phyloP scores from a whole-genome alignment of 2,797 vertebrate genomes.

The Potorous gilbertii region DNA sequence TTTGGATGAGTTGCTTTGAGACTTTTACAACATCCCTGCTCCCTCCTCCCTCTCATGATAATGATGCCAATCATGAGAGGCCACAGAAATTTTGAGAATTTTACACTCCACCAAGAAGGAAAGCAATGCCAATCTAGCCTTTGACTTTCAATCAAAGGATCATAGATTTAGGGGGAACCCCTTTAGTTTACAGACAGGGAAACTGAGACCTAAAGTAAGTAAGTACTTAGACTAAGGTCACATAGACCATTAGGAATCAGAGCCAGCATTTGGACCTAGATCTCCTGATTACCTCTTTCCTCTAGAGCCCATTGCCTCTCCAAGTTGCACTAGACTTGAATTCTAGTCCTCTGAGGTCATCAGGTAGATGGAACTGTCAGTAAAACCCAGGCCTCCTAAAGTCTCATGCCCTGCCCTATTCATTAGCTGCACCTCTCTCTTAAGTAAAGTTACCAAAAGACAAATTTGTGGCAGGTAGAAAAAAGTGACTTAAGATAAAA shows the following conservation, averaged over 20 bases:
- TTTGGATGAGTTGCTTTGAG: neutral
- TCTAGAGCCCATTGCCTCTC: rapidly evolving
- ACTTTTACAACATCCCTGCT: neutral
- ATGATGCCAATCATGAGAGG: neutral
- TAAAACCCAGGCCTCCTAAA: neutral
- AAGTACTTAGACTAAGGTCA: neutral
- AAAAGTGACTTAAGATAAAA: neutral
- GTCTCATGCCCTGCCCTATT: neutral
- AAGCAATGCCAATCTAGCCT: neutral
- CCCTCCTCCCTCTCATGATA: neutral
- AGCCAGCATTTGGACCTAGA: neutral
- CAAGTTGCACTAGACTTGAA: neutral
- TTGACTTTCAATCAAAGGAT: neutral
- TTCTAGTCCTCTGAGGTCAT: neutral
- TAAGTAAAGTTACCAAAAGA: neutral
- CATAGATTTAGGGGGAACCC: neutral
- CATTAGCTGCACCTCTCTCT: neutral
- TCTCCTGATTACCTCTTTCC: neutral
- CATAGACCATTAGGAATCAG: neutral
- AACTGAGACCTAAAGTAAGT: neutral
- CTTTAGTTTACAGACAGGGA: neutral
- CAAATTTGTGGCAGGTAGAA: neutral
- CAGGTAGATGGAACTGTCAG: neutral
- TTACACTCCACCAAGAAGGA: neutral
- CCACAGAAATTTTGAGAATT: neutral